Conservation (phyloP, 2,113 vertebrate genomes). For the Hucho hucho region DNA sequence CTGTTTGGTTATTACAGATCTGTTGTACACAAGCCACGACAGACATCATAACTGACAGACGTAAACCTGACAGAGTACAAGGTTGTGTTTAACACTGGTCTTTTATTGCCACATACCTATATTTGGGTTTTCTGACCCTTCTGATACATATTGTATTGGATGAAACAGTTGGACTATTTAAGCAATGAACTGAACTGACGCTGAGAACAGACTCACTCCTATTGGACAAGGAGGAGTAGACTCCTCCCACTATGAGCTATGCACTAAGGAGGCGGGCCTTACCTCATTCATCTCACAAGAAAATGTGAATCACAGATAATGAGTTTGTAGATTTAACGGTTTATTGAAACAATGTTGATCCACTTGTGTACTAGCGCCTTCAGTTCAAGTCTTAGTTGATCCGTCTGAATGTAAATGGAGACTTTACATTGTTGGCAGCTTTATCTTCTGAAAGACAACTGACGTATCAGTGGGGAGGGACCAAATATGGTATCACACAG, state of each 20-base stretch:
- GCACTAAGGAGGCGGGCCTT: conserved; percentile 47
- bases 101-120: background rate
- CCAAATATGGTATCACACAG: conserved; percentile 39
- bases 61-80: background rate
- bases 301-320: conserved; percentile 51
- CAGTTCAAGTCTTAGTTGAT: conserved; percentile 23
- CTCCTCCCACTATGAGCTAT: conserved; percentile 48
- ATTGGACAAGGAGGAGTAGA: conserved; percentile 9
- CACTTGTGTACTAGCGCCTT: background rate
- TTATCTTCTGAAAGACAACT: conserved; percentile 34
- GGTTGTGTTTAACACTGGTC: conserved; percentile 1
- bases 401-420: conserved; percentile 60
- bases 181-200: conserved; percentile 33
- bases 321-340: conserved; percentile 5
- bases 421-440: conserved; percentile 57
- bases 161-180: conserved; percentile 32
- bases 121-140: background rate
- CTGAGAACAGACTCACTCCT: conserved; percentile 22
- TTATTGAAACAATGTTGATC: background rate
- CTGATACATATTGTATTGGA: background rate
- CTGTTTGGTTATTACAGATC: background rate
- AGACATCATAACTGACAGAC: too few relatives aligned
- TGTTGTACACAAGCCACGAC: too few relatives aligned
- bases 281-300: conserved; percentile 43
- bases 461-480: conserved; percentile 43